phyloP scores from a whole-genome alignment of 1,140 invertebrate genomes.

The Drosophila oshimai region DNA sequence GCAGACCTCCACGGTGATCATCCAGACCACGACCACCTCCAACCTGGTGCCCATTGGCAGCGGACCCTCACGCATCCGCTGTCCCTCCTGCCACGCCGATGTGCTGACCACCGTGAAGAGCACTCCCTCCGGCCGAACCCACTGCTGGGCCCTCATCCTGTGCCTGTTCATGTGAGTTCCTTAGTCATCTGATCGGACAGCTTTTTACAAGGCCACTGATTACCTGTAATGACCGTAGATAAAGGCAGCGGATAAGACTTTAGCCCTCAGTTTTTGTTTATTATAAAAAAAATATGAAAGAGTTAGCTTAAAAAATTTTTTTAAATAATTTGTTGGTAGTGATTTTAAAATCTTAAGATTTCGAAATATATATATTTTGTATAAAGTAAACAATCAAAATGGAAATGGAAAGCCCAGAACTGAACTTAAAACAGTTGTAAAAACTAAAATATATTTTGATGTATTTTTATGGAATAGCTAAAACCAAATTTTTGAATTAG shows the following conservation, averaged over 20 bases:
- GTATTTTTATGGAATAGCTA: too few species aligned
- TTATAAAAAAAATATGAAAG: too few species aligned
- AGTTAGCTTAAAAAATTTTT: too few species aligned
- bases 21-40: constrained; percentile 82
- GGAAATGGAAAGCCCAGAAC: too few species aligned
- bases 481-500: too few species aligned
- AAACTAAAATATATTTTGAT: too few species aligned
- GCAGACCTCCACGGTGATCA: constrained; percentile 78
- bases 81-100: constrained; percentile 84
- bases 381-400: too few species aligned
- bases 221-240: neutral
- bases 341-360: too few species aligned
- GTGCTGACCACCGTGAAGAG: constrained; percentile 84
- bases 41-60: constrained; percentile 82
- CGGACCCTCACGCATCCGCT: constrained; percentile 82
- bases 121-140: constrained; percentile 85
- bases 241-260: neutral
- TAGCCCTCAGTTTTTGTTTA: too few species aligned
- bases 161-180: constrained; percentile 85
- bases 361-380: too few species aligned
- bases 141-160: constrained; percentile 85
- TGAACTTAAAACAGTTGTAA: too few species aligned
- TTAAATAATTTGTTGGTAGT: too few species aligned
- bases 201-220: neutral
- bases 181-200: neutral